Base-by-base conservation (phyloP, 2,113 vertebrate genomes). In the Gymnorhina tibicen region DNA sequence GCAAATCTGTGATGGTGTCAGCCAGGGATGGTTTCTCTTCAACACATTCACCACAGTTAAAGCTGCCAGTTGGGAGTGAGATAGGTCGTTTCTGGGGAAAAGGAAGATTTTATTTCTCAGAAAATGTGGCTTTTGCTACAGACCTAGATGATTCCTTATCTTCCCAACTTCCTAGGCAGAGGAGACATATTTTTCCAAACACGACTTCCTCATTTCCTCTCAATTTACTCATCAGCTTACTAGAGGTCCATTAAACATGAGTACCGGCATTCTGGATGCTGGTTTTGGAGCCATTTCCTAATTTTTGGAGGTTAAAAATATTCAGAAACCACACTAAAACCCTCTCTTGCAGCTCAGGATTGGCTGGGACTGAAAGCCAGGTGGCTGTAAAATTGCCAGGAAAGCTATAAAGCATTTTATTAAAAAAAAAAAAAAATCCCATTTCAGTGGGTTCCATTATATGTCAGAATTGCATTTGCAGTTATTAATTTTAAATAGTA, bases 401-500 rank as follows among this genome's bases (percentile, higher is more conserved):
- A 83, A 72, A 58, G 41, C 50, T 74, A 81, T 77, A 87, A 89
- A 85, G 55, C 55, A 77, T 85, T 91, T 73, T 46, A 32, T 32
- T 55, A 2, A 46, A 42, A 56, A 63, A 35, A 72, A 26, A 41
- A 23, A 67, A 46, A 62, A 82, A 89, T 72, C 41, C 14, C 4
- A 39, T 92, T 91, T 75, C 67, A 68, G 67, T 75, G 33, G 30
- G 53, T 91, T 92, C 76, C 87, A 66, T 89, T 89, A 69, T 60
- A 80, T 39, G 37, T 28, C 89, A 89, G 76, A 85, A 80, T 56
- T 86, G 79, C 95, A 86, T 88, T 89, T 92, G 63, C 50, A 80
- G 79, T 95, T 92, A 90, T 73, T 93, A 79, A 95, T 93, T 95
- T 94, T 94, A 93, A 91, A 95, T 60, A 83, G 70, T 35, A 56